Conservation (phyloP, 2,113 vertebrate species). For the Poicephalus gulielmi region DNA sequence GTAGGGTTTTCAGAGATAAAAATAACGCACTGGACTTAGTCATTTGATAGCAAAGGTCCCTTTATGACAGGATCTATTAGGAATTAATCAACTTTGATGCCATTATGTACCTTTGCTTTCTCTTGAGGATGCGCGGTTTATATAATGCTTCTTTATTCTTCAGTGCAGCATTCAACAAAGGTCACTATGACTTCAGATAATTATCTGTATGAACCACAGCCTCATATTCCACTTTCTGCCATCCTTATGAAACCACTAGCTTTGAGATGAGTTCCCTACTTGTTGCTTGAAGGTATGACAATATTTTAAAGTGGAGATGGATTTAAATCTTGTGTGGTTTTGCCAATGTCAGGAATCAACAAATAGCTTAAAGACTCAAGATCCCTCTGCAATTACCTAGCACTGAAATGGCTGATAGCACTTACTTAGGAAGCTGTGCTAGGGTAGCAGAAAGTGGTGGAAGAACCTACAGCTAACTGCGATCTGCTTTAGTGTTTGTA, state of each 20-base stretch:
- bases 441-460: neutral
- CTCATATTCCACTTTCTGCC: neutral
- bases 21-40: neutral
- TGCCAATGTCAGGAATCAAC: neutral
- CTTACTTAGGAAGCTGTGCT: neutral
- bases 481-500: neutral
- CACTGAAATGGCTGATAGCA: neutral
- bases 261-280: neutral
- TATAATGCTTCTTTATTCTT: slow-evolving; percentile 1
- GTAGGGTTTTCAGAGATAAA: neutral
- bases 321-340: neutral
- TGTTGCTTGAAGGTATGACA: neutral
- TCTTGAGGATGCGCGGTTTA: neutral
- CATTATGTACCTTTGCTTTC: neutral
- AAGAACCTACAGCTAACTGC: neutral
- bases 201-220: neutral
- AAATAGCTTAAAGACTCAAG: neutral
- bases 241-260: neutral
- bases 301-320: neutral
- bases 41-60: neutral
- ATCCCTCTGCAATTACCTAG: neutral
- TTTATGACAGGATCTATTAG: neutral
- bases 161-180: neutral
- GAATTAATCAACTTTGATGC: neutral
- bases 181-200: neutral